Conservation (phyloP, 2,797 vertebrate species). For the Malurus leucopterus region DNA sequence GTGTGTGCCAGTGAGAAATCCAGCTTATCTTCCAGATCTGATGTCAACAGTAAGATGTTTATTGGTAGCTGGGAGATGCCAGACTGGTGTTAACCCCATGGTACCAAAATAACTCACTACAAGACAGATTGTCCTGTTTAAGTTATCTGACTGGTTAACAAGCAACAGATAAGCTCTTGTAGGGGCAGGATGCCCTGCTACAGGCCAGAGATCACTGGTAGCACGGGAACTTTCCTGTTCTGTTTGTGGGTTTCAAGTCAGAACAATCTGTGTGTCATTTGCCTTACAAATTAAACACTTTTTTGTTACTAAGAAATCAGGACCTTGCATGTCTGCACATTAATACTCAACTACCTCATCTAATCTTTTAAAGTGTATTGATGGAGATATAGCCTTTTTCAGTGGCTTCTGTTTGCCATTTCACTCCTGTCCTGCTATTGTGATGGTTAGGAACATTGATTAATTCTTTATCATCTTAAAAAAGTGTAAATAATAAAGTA, state of each 20-base stretch:
- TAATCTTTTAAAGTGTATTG: not conserved
- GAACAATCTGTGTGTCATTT: not conserved
- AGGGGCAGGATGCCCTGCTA: not conserved
- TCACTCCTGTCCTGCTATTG: not conserved
- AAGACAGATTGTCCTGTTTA: not conserved
- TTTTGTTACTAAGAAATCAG: not conserved
- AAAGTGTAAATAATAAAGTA: not conserved
- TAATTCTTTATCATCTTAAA: not conserved
- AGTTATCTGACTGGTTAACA: not conserved
- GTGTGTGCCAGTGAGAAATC: not conserved
- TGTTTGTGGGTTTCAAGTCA: not conserved
- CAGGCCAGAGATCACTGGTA: not conserved
- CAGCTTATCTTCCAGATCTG: not conserved
- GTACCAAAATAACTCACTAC: not conserved
- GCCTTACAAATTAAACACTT: not conserved
- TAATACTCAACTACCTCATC: not conserved
- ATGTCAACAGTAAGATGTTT: not conserved
- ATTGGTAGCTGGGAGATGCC: not conserved
- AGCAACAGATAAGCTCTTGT: not conserved
- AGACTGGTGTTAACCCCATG: not conserved
- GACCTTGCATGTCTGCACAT: not conserved
- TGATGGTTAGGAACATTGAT: not conserved
- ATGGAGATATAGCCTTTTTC: not conserved
- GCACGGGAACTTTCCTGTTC: not conserved
- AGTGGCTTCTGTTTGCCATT: not conserved